These are phyloP conservation scores for Anser cygnoides DNA, from an alignment of 2,113 vertebrate species.

Conservation along the genomic window DNA sequence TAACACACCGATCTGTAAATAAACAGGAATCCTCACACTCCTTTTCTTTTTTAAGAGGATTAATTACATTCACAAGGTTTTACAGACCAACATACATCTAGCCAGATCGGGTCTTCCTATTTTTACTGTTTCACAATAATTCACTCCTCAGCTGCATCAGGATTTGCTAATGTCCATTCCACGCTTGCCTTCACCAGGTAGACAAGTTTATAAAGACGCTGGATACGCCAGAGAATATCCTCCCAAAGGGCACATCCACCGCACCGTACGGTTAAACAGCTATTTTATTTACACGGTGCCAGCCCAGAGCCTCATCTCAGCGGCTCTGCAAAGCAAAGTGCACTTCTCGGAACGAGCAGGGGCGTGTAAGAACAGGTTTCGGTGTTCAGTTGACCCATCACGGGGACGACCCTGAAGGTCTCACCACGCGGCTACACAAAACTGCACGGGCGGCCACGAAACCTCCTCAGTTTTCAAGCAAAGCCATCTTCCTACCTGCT, in stretches of 20 bases:
- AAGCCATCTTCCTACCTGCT: background rate
- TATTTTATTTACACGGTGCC: too few relatives aligned
- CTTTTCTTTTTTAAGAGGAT: background rate
- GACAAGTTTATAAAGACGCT: background rate
- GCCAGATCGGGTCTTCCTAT: background rate
- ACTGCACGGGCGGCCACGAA: background rate
- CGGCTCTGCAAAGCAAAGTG: background rate
- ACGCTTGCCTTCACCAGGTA: background rate
- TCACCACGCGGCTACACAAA: background rate
- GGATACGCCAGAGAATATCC: background rate
- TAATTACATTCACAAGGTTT: background rate
- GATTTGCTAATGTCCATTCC: background rate
- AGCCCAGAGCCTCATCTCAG: background rate
- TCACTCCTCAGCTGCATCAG: rapidly evolving
- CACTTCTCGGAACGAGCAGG: background rate
- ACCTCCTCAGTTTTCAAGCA: background rate
- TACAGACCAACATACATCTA: background rate
- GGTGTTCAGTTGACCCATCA: background rate
- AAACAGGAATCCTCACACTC: background rate
- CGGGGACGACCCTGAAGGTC: background rate
- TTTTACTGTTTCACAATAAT: background rate
- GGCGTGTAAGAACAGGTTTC: background rate
- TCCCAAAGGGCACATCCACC: background rate
- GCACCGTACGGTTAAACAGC: background rate
- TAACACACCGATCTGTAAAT: background rate